Percentiles rank a stretch among this genome's conserved stretches.
Conservation (phyloP, 1,140 invertebrate genomes). For the Oncopeltus fasciatus region DNA sequence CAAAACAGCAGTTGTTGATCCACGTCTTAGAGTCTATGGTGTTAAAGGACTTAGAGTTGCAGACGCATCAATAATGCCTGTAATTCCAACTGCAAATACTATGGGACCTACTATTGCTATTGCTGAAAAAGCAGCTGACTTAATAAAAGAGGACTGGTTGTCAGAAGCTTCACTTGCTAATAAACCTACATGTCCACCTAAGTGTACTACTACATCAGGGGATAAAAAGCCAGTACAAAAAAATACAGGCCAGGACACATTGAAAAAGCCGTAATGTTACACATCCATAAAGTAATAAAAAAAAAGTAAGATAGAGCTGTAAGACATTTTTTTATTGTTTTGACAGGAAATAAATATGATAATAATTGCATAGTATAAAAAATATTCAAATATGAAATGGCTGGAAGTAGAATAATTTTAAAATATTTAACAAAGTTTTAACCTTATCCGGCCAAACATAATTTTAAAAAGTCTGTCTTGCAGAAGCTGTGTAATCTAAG, state of each 20-base stretch:
- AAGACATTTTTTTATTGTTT: background rate
- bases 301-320: background rate
- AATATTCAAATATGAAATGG: no score
- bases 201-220: background rate
- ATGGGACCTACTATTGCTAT: conserved; percentile 70
- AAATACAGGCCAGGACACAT: background rate
- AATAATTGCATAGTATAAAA: background rate
- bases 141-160: conserved; percentile 41
- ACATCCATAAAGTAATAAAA: no score
- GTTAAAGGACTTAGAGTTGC: conserved; percentile 50
- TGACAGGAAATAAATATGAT: background rate
- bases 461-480: no score
- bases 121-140: conserved; percentile 58
- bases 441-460: no score
- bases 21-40: conserved; percentile 48
- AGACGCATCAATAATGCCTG: conserved; percentile 67
- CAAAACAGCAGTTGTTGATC: conserved; percentile 46
- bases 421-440: no score
- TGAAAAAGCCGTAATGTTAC: background rate
- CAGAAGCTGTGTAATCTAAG: no score
- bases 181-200: background rate
- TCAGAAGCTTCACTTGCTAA: background rate
- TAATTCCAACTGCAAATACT: conserved; percentile 47
- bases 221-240: background rate
- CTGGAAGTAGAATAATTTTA: no score